These are phyloP conservation scores for Schrankia costaestrigalis DNA, from an alignment of 2,888 invertebrate species.

Conservation along the genomic window DNA sequence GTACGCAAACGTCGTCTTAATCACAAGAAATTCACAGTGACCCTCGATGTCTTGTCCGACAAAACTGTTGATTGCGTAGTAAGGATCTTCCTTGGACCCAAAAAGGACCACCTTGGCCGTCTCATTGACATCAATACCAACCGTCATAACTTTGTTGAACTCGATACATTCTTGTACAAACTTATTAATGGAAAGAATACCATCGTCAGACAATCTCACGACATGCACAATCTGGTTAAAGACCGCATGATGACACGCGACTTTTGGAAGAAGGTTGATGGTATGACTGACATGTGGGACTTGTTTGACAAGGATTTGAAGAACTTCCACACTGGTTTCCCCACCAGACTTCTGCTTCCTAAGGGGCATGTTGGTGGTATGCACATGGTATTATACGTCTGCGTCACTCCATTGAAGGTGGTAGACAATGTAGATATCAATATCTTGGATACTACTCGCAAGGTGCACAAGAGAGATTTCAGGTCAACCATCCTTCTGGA, in stretches of 20 bases:
- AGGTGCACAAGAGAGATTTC: conserved; percentile 61
- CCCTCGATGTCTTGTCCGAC: conserved; percentile 79
- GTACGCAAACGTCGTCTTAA: conserved; percentile 83
- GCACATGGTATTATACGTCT: conserved; percentile 83
- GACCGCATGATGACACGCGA: conserved; percentile 84
- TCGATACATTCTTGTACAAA: conserved; percentile 82
- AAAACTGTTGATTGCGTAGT: conserved; percentile 81
- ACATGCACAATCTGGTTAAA: conserved; percentile 83
- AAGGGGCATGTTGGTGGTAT: conserved; percentile 85
- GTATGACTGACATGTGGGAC: conserved; percentile 67
- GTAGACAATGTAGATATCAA: conserved; percentile 60
- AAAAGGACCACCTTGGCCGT: conserved; percentile 80
- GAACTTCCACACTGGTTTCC: conserved; percentile 83
- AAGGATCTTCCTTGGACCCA: conserved; percentile 85
- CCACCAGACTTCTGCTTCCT: conserved; percentile 85
- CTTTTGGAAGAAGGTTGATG: conserved; percentile 82
- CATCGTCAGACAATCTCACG: conserved; percentile 82
- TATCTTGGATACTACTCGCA: conserved; percentile 67
- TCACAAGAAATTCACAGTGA: conserved; percentile 82
- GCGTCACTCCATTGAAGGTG: conserved; percentile 78
- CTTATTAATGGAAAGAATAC: conserved; percentile 83
- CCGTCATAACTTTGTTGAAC: conserved; percentile 83
- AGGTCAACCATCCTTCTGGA: conserved; percentile 76
- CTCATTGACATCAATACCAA: conserved; percentile 80
- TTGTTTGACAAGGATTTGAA: conserved; percentile 55